phyloP scores from a whole-genome alignment of 1,140 invertebrate species.

The Druon quercuslanigerum region DNA sequence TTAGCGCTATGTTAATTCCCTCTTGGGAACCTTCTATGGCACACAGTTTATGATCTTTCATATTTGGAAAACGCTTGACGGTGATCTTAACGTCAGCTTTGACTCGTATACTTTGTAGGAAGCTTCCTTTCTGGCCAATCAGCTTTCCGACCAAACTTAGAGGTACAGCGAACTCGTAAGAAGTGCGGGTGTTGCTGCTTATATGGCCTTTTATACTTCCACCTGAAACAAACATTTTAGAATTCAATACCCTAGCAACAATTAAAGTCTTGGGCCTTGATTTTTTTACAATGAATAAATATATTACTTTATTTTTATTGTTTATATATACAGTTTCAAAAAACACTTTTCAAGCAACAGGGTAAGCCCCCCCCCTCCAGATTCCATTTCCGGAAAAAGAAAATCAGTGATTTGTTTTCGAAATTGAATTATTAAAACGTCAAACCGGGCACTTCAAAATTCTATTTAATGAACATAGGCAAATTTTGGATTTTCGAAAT shows the following conservation, averaged over 20 bases:
- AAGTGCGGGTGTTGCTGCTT: slow-evolving; percentile 62
- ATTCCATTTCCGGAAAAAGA: no score
- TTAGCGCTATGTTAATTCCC: slow-evolving; percentile 87
- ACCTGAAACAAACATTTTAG: slow-evolving; percentile 64
- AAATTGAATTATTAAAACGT: no score
- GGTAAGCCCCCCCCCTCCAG: no score
- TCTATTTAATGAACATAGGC: no score
- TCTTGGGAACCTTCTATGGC: slow-evolving; percentile 86
- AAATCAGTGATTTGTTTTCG: no score
- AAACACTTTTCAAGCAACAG: no score
- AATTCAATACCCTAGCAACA: background rate
- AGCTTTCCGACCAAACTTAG: slow-evolving; percentile 87
- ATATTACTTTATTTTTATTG: no score
- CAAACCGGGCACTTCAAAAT: no score
- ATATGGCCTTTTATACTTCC: slow-evolving; percentile 79
- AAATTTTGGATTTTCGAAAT: no score
- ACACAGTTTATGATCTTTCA: slow-evolving; percentile 85
- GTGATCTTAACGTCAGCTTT: slow-evolving; percentile 86
- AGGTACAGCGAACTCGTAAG: slow-evolving; percentile 89
- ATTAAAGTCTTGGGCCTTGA: no score
- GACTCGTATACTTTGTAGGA: slow-evolving; percentile 87
- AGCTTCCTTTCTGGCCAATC: slow-evolving; percentile 90
- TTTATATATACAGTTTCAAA: no score
- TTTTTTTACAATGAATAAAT: no score
- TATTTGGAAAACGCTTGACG: slow-evolving; percentile 85